phyloP scores from a whole-genome alignment of 2,797 vertebrate genomes.

The Pogoniulus pusillus region DNA sequence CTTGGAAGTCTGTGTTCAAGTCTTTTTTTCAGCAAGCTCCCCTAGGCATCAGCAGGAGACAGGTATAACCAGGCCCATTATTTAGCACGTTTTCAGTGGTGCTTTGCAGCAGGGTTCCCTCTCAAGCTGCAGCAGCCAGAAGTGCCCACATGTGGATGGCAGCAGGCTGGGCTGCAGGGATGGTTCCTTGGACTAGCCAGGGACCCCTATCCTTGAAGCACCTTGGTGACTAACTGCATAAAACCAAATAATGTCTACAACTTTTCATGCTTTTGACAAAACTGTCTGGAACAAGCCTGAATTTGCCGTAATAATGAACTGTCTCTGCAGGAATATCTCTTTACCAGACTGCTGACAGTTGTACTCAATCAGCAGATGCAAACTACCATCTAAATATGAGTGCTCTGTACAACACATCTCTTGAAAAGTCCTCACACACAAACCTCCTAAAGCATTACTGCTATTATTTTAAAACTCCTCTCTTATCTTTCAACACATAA shows the following conservation, averaged over 20 bases:
- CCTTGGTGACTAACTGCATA: neutral
- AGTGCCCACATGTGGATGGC: accelerated
- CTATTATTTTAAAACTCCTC: neutral
- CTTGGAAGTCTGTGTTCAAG: neutral
- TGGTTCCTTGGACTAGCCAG: neutral
- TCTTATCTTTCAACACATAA: neutral
- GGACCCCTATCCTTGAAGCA: neutral
- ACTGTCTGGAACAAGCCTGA: neutral
- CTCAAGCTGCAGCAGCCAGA: neutral
- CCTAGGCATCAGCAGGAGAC: neutral
- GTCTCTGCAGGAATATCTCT: neutral
- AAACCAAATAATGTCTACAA: neutral
- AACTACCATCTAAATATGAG: neutral
- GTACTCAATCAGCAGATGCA: neutral
- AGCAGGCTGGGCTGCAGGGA: accelerated
- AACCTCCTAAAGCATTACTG: neutral
- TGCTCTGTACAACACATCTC: neutral
- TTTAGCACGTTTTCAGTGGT: accelerated
- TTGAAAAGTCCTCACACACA: neutral
- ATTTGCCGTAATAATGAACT: neutral
- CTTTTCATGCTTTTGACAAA: neutral
- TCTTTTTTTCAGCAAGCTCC: neutral
- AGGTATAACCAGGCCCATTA: neutral
- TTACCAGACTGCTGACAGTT: neutral
- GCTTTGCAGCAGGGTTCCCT: neutral